Conservation (phyloP, 1,140 invertebrate genomes). For the Euura saliciscinereae region DNA sequence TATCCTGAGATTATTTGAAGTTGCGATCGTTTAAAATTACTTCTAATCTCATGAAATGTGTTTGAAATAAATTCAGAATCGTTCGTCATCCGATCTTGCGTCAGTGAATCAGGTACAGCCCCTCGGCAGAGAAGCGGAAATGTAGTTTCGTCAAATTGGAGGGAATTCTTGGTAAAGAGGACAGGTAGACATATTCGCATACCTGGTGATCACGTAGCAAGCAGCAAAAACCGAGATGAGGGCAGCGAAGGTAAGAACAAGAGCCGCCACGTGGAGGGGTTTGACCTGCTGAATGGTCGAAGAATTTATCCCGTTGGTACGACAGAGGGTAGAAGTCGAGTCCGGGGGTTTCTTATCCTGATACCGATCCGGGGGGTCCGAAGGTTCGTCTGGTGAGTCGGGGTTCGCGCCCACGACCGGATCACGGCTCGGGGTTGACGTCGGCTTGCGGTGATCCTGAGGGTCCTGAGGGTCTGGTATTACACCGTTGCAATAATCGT, state of each 20-base stretch:
- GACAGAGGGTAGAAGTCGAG: neutral
- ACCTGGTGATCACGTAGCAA: slow-evolving; percentile 49
- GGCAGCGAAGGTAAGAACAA: slow-evolving; percentile 41
- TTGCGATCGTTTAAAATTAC: no score
- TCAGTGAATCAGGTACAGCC: no score
- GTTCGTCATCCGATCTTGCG: no score
- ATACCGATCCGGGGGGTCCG: neutral
- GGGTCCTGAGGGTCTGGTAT: slow-evolving; percentile 7
- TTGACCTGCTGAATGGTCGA: slow-evolving; percentile 17
- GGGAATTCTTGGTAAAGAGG: no score
- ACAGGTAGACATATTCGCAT: neutral
- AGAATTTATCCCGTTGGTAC: neutral
- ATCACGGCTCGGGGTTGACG: slow-evolving; percentile 22
- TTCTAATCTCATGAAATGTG: no score
- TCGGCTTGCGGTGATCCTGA: slow-evolving; percentile 14
- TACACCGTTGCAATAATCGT: slow-evolving; percentile 40
- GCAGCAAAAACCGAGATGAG: slow-evolving; percentile 43
- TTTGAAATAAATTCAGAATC: no score
- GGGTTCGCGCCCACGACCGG: neutral
- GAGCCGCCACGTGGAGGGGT: slow-evolving; percentile 37
- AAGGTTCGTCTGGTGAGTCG: neutral
- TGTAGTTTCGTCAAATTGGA: no score
- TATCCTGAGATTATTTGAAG: no score
- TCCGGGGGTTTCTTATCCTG: slow-evolving; percentile 1
- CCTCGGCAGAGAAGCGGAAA: no score